Evolutionary conservation across 2,888 invertebrate species (phyloP).

Genomic region (Drosophila aldrichi): DNA sequence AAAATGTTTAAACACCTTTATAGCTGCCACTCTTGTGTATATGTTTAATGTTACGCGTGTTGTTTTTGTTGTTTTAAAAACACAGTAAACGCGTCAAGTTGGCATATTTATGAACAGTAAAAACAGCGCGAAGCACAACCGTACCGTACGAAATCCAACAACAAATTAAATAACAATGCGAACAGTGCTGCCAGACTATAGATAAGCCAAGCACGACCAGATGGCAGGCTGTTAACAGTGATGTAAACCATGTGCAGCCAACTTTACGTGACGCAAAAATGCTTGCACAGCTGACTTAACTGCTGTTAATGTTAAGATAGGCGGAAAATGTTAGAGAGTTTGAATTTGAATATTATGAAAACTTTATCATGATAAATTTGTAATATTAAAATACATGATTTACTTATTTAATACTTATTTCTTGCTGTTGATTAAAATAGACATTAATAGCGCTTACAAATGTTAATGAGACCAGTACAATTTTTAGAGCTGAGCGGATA

Average conservation of each 20-base stretch:
- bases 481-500: neutral
- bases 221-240: conserved; percentile 23
- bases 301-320: conserved; percentile 9
- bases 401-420: conserved; percentile 28
- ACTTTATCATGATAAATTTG: conserved; percentile 21
- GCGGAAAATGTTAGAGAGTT: conserved; percentile 21
- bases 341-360: conserved; percentile 17
- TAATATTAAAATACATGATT: conserved; percentile 18
- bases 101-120: conserved; percentile 37
- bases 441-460: conserved; percentile 24
- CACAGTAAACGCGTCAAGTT: conserved; percentile 52
- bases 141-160: conserved; percentile 57
- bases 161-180: conserved; percentile 52
- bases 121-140: conserved; percentile 44
- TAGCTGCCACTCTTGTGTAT: conserved; percentile 4
- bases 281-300: conserved; percentile 21
- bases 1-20: conserved; percentile 1
- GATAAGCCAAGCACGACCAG: neutral
- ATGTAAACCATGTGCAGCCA: conserved; percentile 17
- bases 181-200: conserved; percentile 30
- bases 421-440: conserved; percentile 29
- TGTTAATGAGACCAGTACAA: conserved; percentile 36
- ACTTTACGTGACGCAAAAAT: conserved; percentile 32
- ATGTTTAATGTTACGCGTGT: conserved; percentile 14
- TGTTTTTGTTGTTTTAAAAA: conserved; percentile 34